Base-by-base conservation (phyloP, 2,113 vertebrate species). In the Amia ocellicauda region DNA sequence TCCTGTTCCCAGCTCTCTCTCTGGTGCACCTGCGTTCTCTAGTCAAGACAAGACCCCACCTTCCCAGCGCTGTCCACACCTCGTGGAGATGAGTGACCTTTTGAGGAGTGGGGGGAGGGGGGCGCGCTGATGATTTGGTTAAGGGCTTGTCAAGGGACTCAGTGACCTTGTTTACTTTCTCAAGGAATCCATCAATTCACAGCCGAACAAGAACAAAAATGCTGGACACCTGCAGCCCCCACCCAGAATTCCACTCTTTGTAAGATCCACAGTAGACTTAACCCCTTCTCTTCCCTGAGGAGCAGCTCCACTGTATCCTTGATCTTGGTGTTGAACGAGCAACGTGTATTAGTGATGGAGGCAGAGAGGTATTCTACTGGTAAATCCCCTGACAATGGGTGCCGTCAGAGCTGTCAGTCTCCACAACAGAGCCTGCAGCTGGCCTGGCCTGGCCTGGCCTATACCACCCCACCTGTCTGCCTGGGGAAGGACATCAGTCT, bases 11-110 rank as follows among this genome's bases (percentile, higher is more conserved):
- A 71, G 1, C 71, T 72, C 80, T 80, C 83, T 81, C 81, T 85
- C 82, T 77, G 79, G 79, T 36, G 82, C 85, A 84, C 85, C 84
- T 86, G 84, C 72, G 78, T 65, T 63, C 68, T 68, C 14, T n/a
- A 14, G 14, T 5, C 67, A 68, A 63, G 51, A 26, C 58, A 23
- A 43, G 52, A 66, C 57, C 42, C 29, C 24, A 41, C 51, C 58
- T 58, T 36, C 52, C 26, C 20, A 4, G 43, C 59, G 42, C 47
- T 41, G 56, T 74, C 70, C 63, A 42, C 53, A 52, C 58, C 72
- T 56, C 40, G 1, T 57, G 10, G 24, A 54, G 28, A 63, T 31
- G 58, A 56, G 41, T 64, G 51, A 61, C 66, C 66, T 61, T 17
- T 36, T n/a, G 2, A 13, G 22, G 27, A 42, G 7, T 3, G 43